Percentiles rank a stretch among this genome's conserved stretches.
phyloP scores from a whole-genome alignment of 1,140 invertebrate species.

The Scaptodrosophila lebanonensis region DNA sequence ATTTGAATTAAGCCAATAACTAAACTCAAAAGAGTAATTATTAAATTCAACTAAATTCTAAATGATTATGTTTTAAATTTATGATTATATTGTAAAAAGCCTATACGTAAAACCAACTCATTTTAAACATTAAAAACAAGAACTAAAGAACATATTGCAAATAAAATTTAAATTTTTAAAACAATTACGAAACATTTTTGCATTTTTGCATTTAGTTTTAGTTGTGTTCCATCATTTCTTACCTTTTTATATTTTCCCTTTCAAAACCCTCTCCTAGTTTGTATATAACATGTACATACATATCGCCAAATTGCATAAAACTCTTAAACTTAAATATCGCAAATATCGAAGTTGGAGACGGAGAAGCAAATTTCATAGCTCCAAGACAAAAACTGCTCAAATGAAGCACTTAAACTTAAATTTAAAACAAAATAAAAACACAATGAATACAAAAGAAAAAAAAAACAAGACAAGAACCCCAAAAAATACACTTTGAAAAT shows the following conservation, averaged over 20 bases:
- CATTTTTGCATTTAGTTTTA: slow-evolving; percentile 24
- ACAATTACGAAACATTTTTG: slow-evolving; percentile 15
- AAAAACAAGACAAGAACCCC: slow-evolving; percentile 1
- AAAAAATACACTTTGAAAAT: slow-evolving; percentile 11
- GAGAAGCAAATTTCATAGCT: slow-evolving; percentile 21
- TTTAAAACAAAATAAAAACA: slow-evolving; percentile 8
- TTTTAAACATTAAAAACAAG: slow-evolving; percentile 38
- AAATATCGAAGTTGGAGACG: slow-evolving; percentile 20
- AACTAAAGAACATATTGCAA: slow-evolving; percentile 23
- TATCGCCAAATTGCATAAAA: slow-evolving; percentile 57
- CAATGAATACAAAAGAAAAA: no score
- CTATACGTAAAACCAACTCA: slow-evolving; percentile 62
- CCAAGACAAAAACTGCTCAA: slow-evolving; percentile 22
- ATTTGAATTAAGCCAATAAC: slow-evolving; percentile 56
- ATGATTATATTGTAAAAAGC: slow-evolving; percentile 67
- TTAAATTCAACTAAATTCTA: slow-evolving; percentile 19
- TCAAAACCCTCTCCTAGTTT: slow-evolving; percentile 8
- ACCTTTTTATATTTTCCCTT: slow-evolving; percentile 15
- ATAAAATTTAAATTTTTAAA: slow-evolving; percentile 60
- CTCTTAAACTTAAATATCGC: slow-evolving; percentile 37
- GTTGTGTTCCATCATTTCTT: neutral
- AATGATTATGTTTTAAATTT: slow-evolving; percentile 56
- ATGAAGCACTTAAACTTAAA: slow-evolving; percentile 1
- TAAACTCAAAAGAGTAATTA: slow-evolving; percentile 30
- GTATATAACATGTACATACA: slow-evolving; percentile 61